Conservation (phyloP, 1,140 invertebrate species). For the Dendroctonus valens region DNA sequence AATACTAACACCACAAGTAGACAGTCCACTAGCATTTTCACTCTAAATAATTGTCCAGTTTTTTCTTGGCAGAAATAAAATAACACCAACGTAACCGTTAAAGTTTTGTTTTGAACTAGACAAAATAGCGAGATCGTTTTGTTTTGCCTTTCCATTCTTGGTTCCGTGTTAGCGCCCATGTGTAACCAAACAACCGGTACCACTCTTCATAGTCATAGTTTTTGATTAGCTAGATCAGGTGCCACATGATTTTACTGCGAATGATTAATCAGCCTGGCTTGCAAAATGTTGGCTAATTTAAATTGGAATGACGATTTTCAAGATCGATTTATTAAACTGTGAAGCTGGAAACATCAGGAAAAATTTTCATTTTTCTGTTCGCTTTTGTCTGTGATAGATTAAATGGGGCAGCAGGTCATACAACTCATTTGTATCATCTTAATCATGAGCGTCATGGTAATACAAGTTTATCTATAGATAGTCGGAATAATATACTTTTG, state of each 20-base stretch:
- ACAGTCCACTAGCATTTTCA: slow-evolving; percentile 5
- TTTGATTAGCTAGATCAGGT: slow-evolving; percentile 2
- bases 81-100: slow-evolving; percentile 5
- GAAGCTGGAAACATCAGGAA: too few species aligned
- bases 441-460: slow-evolving; percentile 8
- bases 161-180: slow-evolving; percentile 46
- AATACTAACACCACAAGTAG: slow-evolving; percentile 11
- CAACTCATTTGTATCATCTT: too few species aligned
- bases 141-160: slow-evolving; percentile 43
- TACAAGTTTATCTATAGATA: slow-evolving; percentile 10
- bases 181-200: slow-evolving; percentile 41
- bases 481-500: too few species aligned
- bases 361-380: too few species aligned
- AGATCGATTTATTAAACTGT: too few species aligned
- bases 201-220: slow-evolving; percentile 10
- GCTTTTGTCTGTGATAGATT: too few species aligned
- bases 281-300: too few species aligned
- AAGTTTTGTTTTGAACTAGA: slow-evolving; percentile 16
- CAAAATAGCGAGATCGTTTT: slow-evolving; percentile 29
- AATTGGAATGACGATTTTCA: too few species aligned
- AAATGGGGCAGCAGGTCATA: too few species aligned
- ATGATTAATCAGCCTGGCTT: background rate
- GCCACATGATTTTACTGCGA: background rate
- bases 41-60: background rate
- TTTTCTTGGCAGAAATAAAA: slow-evolving; percentile 3